Percentiles rank a stretch among this genome's conserved stretches.
Conservation (phyloP, 2,113 vertebrate genomes). For the Bagarius yarrelli region DNA sequence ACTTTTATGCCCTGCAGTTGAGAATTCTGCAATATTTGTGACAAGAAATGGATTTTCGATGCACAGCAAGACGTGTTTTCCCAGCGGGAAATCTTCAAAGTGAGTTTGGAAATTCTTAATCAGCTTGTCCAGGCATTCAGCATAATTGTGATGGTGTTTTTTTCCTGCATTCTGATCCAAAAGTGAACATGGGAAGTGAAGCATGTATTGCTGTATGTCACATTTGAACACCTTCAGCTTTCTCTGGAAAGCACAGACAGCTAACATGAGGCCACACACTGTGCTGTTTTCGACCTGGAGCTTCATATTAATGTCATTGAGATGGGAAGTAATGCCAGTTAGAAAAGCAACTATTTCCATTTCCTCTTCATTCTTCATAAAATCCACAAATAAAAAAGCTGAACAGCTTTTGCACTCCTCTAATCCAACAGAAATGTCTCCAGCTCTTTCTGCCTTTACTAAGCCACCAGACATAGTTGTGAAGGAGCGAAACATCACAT, state of each 20-base stretch:
- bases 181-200: slow-evolving; percentile 28
- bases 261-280: slow-evolving; percentile 22
- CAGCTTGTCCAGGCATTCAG: not conserved
- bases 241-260: slow-evolving; percentile 20
- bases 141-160: not conserved
- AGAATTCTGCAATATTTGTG: slow-evolving; percentile 17
- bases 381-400: not conserved
- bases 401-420: not conserved
- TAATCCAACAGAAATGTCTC: not conserved
- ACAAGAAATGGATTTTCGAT: slow-evolving; percentile 17
- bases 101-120: slow-evolving; percentile 2
- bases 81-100: not conserved
- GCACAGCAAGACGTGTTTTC: not conserved
- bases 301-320: slow-evolving; percentile 26
- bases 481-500: no score
- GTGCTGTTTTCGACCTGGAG: slow-evolving; percentile 23
- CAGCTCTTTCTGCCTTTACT: no score
- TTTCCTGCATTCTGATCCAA: slow-evolving; percentile 23
- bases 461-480: no score
- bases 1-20: slow-evolving; percentile 13
- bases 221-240: slow-evolving; percentile 22
- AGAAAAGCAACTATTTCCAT: not conserved
- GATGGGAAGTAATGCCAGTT: slow-evolving; percentile 24
- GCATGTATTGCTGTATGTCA: slow-evolving; percentile 12
- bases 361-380: not conserved